Conservation (phyloP, 2,888 invertebrate genomes). For the Tenthredo mesomela region DNA sequence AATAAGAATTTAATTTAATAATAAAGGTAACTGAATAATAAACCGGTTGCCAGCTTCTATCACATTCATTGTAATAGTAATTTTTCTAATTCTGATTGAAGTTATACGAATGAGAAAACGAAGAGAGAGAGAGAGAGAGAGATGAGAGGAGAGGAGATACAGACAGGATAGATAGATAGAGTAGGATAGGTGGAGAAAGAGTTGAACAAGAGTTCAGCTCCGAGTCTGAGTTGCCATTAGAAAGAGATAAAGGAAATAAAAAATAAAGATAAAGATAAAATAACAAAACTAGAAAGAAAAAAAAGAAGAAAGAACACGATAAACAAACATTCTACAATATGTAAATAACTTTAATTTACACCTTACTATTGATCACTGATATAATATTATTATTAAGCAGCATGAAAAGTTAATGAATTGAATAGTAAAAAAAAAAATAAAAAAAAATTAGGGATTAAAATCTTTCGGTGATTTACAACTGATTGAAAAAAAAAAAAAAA, state of each 20-base stretch:
- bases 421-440: too few species aligned
- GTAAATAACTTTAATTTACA: slow-evolving; percentile 73
- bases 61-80: slow-evolving; percentile 26
- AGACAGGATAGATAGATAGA: neutral
- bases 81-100: slow-evolving; percentile 16
- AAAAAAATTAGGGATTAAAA: slow-evolving; percentile 17
- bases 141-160: neutral
- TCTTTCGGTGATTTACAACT: neutral
- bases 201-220: neutral
- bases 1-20: neutral
- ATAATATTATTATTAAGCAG: slow-evolving; percentile 26
- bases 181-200: slow-evolving; percentile 20
- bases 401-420: slow-evolving; percentile 20
- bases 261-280: slow-evolving; percentile 10
- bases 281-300: slow-evolving; percentile 27
- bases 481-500: slow-evolving; percentile 63
- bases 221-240: slow-evolving; percentile 45
- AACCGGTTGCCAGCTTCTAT: slow-evolving; percentile 10
- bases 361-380: slow-evolving; percentile 64
- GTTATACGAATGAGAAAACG: neutral
- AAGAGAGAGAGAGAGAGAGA: neutral
- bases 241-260: slow-evolving; percentile 37
- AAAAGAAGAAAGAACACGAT: slow-evolving; percentile 43
- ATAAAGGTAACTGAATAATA: neutral
- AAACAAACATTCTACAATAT: slow-evolving; percentile 64